A percentile compares a stretch with the other conserved stretches of the same genome.
phyloP scores from a whole-genome alignment of 2,113 vertebrate species.

The Hippocampus guttulatus region DNA sequence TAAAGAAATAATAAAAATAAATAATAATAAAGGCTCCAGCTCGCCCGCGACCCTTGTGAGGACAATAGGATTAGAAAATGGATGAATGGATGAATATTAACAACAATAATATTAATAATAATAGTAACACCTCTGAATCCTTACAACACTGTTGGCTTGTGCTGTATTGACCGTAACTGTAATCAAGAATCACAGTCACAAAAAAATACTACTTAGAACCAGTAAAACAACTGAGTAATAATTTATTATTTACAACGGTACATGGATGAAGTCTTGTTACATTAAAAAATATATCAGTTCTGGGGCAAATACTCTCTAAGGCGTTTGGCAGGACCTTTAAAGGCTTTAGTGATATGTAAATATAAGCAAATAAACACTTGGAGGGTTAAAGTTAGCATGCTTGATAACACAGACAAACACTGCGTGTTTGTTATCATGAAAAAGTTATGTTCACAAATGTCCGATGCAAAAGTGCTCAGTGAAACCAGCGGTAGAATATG shows the following conservation, averaged over 20 bases:
- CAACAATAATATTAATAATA: not conserved
- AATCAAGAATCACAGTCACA: not conserved
- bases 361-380: not conserved
- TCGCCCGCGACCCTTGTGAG: no score
- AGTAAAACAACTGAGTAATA: not conserved
- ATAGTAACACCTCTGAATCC: not conserved
- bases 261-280: not conserved
- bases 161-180: not conserved
- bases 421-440: not conserved
- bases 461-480: conserved; percentile 5
- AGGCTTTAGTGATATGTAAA: not conserved
- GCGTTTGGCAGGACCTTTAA: not conserved
- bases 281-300: not conserved
- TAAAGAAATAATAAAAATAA: no score
- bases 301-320: not conserved
- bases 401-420: not conserved
- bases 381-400: not conserved
- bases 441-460: conserved; percentile 2
- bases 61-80: no score
- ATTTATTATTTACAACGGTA: conserved; percentile 10
- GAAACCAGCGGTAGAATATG: conserved; percentile 24
- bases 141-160: not conserved
- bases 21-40: no score
- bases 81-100: no score
- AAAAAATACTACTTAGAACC: not conserved